Percentiles rank a stretch among this genome's conserved stretches.
Conservation (phyloP, 2,113 vertebrate species). For the Camelus bactrianus region DNA sequence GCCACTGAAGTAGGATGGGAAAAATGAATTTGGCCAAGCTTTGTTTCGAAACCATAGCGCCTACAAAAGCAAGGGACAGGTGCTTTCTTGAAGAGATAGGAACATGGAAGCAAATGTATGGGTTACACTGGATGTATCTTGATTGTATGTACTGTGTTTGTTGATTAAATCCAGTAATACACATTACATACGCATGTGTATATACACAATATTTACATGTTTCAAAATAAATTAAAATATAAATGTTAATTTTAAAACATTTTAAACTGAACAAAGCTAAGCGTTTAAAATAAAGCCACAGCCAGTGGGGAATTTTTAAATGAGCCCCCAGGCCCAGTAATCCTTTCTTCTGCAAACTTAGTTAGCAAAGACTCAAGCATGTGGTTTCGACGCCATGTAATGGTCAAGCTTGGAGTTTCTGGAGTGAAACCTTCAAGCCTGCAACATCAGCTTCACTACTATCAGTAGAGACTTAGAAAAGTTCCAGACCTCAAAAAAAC, state of each 20-base stretch:
- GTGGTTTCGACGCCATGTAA: background rate
- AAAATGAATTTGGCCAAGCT: conserved; percentile 64
- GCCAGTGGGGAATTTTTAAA: background rate
- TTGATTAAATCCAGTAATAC: background rate
- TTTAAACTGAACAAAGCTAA: conserved; percentile 1
- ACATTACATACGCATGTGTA: rapidly evolving
- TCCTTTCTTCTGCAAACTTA: background rate
- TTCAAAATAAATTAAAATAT: background rate
- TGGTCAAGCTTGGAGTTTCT: background rate
- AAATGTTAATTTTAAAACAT: background rate
- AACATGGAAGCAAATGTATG: conserved; percentile 17
- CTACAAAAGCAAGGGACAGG: conserved; percentile 61
- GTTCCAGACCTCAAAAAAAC: background rate
- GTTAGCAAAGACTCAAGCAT: background rate
- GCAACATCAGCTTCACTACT: background rate
- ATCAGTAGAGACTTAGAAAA: background rate
- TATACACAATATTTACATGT: background rate
- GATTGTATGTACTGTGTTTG: background rate
- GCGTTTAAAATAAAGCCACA: conserved; percentile 19
- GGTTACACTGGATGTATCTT: background rate
- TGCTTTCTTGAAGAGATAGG: background rate
- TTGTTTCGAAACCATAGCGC: background rate
- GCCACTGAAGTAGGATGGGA: conserved; percentile 54
- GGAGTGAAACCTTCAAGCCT: background rate
- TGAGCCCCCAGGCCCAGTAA: background rate